Conservation (phyloP, 2,113 vertebrate species). For the Sylvilagus bachmani region DNA sequence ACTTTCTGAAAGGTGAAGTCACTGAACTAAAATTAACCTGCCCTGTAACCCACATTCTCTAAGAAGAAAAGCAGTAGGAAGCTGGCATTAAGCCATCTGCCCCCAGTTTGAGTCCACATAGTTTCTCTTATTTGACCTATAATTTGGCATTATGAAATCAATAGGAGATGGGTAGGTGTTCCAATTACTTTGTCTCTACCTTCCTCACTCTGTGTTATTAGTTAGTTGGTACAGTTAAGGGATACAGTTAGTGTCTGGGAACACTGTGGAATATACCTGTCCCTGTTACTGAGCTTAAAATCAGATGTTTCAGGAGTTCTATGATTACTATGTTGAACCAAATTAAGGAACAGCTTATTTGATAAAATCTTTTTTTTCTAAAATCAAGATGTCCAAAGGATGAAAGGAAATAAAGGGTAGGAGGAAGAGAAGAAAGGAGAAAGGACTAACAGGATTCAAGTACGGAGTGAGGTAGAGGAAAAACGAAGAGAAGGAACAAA, state of each 20-base stretch:
- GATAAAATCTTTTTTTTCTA: not conserved
- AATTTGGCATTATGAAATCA: constrained; percentile 64
- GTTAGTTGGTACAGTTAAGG: not conserved
- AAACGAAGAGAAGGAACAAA: not conserved
- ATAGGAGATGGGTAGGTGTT: not conserved
- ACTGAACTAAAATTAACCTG: constrained; percentile 25
- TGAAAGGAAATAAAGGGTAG: not conserved
- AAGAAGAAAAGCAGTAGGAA: constrained; percentile 18
- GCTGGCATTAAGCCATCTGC: not conserved
- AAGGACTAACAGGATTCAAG: not conserved
- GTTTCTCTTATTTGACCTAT: constrained; percentile 44
- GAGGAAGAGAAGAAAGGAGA: not conserved
- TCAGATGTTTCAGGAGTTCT: constrained; percentile 6
- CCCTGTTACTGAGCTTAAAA: not conserved
- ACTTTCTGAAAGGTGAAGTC: constrained; percentile 71
- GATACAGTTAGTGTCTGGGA: not conserved
- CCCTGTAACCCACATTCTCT: not conserved
- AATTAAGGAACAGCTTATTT: not conserved
- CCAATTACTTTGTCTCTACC: constrained; percentile 1
- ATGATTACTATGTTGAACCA: not conserved
- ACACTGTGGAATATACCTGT: not conserved
- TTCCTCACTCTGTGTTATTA: not conserved
- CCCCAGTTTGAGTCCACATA: not conserved
- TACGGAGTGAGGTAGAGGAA: not conserved
- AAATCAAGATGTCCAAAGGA: not conserved